Conservation (phyloP, 2,113 vertebrate species). For the Albula glossodonta region DNA sequence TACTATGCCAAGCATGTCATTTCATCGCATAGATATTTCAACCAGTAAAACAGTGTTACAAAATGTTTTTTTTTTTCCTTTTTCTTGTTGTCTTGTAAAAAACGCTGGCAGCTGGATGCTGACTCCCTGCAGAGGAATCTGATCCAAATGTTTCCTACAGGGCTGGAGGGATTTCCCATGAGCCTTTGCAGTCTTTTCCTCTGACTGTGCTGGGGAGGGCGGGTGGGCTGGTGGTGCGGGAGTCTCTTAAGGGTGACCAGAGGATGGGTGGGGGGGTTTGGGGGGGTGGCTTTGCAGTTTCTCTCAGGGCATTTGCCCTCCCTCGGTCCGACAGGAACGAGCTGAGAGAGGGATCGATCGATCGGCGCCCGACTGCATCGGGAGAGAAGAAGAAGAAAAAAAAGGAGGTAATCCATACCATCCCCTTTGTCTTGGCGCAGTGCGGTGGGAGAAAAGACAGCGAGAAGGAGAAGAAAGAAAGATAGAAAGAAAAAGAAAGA, state of each 20-base stretch:
- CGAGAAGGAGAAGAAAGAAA: too few relatives aligned
- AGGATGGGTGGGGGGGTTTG: too few relatives aligned
- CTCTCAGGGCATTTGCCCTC: not conserved
- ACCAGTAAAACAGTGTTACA: not conserved
- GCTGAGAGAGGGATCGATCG: not conserved
- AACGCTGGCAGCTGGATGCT: conserved; percentile 13
- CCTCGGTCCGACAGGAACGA: not conserved
- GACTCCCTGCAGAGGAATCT: conserved; percentile 10
- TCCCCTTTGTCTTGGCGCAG: conserved; percentile 20
- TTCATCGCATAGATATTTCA: not conserved
- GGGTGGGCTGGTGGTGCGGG: too few relatives aligned
- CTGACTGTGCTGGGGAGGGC: not conserved
- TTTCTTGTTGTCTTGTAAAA: not conserved
- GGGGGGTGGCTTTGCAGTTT: not conserved
- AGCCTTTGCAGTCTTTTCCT: not conserved
- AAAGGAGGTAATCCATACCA: conserved; percentile 1
- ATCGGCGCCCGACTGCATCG: not conserved
- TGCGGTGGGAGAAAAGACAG: not conserved
- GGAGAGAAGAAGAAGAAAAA: not conserved
- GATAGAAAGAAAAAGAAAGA: too few relatives aligned
- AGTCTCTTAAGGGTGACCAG: not conserved
- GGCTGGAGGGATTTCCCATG: not conserved
- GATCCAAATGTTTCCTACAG: conserved; percentile 5
- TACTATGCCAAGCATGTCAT: not conserved
- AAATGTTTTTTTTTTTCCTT: too few relatives aligned